These are phyloP conservation scores for Aphelinus certus DNA, from an alignment of 1,140 invertebrate species.

Conservation along the genomic window DNA sequence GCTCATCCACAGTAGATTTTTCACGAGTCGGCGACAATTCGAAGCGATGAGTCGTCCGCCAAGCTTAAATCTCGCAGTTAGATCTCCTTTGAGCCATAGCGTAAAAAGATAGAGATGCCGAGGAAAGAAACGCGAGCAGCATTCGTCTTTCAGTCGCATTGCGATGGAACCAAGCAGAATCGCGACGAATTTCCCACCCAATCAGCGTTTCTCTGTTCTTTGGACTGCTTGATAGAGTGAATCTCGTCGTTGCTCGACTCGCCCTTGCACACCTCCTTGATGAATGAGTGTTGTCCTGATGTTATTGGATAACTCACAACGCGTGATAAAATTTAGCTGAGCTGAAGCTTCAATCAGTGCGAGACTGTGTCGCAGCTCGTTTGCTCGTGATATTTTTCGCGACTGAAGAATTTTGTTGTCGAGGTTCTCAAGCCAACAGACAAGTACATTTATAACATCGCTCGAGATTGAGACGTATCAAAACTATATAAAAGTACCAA, in stretches of 20 bases:
- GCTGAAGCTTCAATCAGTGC: too few relatives aligned
- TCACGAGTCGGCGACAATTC: slow-evolving; percentile 25
- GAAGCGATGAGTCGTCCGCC: slow-evolving; percentile 5
- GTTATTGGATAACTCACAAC: too few relatives aligned
- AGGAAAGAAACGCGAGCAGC: neutral
- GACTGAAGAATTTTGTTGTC: neutral
- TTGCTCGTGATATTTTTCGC: neutral
- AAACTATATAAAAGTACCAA: too few relatives aligned
- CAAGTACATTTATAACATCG: too few relatives aligned
- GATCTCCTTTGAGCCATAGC: slow-evolving; percentile 4
- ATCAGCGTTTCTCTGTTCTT: slow-evolving; percentile 26
- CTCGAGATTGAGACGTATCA: too few relatives aligned
- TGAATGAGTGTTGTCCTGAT: too few relatives aligned
- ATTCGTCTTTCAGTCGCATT: slow-evolving; percentile 15
- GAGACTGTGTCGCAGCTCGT: too few relatives aligned
- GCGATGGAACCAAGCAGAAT: slow-evolving; percentile 4
- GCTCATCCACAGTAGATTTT: slow-evolving; percentile 30
- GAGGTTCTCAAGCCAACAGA: neutral
- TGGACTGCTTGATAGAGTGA: slow-evolving; percentile 2
- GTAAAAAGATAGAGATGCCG: slow-evolving; percentile 26
- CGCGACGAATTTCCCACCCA: slow-evolving; percentile 23
- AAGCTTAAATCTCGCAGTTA: slow-evolving; percentile 23
- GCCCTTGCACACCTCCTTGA: too few relatives aligned
- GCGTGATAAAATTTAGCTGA: too few relatives aligned
- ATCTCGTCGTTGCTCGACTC: neutral